A percentile compares a stretch with the other conserved stretches of the same genome.
These are phyloP conservation scores for Darwinula stevensoni DNA, from an alignment of 2,888 invertebrate genomes.

Conservation along the genomic window DNA sequence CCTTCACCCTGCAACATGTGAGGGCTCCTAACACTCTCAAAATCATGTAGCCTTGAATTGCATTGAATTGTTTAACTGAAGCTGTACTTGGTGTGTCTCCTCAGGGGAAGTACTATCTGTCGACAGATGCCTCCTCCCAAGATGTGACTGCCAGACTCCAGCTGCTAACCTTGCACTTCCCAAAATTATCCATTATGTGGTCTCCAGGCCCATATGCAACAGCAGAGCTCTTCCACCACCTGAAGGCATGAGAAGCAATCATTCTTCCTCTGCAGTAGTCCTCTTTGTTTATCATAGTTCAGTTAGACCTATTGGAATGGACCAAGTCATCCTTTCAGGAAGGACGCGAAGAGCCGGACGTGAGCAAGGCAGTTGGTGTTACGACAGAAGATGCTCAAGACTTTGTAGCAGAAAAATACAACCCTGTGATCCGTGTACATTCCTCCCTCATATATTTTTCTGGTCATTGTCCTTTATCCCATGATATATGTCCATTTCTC, in stretches of 20 bases:
- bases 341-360: constrained; percentile 49
- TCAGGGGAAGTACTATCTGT: constrained; percentile 41
- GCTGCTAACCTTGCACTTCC: constrained; percentile 79
- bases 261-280: constrained; percentile 9
- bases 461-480: constrained; percentile 6
- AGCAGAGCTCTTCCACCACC: constrained; percentile 76
- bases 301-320: no score
- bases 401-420: constrained; percentile 42
- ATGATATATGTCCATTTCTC: no score
- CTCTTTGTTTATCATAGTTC: no score
- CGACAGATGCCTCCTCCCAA: constrained; percentile 40
- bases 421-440: constrained; percentile 30
- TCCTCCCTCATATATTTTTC: constrained; percentile 12
- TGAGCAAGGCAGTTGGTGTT: constrained; percentile 34
- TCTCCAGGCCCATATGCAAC: constrained; percentile 86
- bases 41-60: constrained; percentile 3
- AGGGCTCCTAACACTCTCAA: no score
- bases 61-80: constrained; percentile 4
- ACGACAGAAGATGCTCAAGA: constrained; percentile 29
- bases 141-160: constrained; percentile 63
- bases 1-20: constrained; percentile 55
- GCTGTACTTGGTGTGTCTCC: constrained; percentile 11
- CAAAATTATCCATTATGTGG: constrained; percentile 73
- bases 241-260: constrained; percentile 27
- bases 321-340: constrained; percentile 14